Conservation (phyloP, 2,888 invertebrate genomes). For the Ectemnius continuus region DNA sequence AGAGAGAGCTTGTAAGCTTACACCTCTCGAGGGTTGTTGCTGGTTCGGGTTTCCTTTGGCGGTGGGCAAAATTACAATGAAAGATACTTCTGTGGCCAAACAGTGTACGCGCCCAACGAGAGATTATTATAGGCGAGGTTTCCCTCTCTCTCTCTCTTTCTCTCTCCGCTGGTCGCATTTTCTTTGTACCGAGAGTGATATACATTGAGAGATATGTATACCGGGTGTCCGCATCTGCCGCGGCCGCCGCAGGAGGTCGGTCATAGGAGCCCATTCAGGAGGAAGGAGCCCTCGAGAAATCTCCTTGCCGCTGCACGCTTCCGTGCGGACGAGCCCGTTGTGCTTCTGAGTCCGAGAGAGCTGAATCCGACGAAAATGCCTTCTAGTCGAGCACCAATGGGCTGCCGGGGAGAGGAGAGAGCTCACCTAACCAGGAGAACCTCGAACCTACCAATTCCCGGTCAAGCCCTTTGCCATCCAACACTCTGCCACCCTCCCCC, state of each 20-base stretch:
- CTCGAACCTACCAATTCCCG: constrained; percentile 47
- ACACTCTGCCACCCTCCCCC: constrained; percentile 5
- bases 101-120: constrained; percentile 62
- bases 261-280: constrained; percentile 46
- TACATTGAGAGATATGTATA: constrained; percentile 50
- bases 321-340: constrained; percentile 59
- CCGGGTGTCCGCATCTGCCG: constrained; percentile 74
- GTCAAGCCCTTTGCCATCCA: constrained; percentile 21
- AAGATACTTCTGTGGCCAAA: constrained; percentile 77
- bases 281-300: constrained; percentile 50
- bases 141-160: background rate
- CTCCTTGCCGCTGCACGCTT: constrained; percentile 60
- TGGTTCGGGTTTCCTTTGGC: constrained; percentile 28
- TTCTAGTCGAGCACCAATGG: constrained; percentile 45
- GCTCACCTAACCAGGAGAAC: too few relatives aligned
- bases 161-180: too few relatives aligned
- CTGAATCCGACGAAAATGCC: constrained; percentile 13
- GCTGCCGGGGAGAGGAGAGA: constrained; percentile 7
- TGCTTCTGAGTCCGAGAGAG: constrained; percentile 42
- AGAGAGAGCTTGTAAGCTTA: constrained; percentile 58
- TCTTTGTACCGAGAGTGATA: constrained; percentile 2
- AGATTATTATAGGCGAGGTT: constrained; percentile 56
- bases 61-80: constrained; percentile 64
- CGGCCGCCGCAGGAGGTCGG: constrained; percentile 62
- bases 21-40: constrained; percentile 46